These are phyloP conservation scores for Thryonomys swinderianus DNA, from an alignment of 2,113 vertebrate genomes.

Conservation along the genomic window DNA sequence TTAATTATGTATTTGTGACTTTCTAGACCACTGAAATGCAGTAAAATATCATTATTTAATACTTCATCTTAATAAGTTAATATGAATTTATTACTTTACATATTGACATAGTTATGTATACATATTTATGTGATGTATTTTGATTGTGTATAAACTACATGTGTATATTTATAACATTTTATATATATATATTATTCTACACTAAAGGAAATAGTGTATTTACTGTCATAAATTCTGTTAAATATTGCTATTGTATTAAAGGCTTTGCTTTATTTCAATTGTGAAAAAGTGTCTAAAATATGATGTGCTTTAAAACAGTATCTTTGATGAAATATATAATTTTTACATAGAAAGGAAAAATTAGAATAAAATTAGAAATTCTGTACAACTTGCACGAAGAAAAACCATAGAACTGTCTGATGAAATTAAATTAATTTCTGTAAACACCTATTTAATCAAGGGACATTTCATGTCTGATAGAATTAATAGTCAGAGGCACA, in stretches of 20 bases:
- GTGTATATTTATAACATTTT: neutral
- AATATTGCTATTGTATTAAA: neutral
- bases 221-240: neutral
- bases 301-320: neutral
- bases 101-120: neutral
- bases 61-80: neutral
- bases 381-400: slow-evolving; percentile 12
- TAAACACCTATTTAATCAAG: neutral
- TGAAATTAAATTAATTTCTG: neutral
- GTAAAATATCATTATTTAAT: neutral
- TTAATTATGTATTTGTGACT: neutral
- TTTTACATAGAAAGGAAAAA: neutral
- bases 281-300: neutral
- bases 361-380: neutral
- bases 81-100: neutral
- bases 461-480: neutral
- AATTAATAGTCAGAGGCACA: slow-evolving; percentile 55
- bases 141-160: neutral
- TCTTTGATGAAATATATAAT: neutral
- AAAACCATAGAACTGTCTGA: neutral
- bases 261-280: neutral
- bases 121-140: neutral
- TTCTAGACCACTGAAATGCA: neutral
- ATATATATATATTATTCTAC: neutral
- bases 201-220: neutral